Percentiles rank a stretch among this genome's conserved stretches.
phyloP scores from a whole-genome alignment of 1,140 invertebrate species.

The Drosophila rufa region DNA sequence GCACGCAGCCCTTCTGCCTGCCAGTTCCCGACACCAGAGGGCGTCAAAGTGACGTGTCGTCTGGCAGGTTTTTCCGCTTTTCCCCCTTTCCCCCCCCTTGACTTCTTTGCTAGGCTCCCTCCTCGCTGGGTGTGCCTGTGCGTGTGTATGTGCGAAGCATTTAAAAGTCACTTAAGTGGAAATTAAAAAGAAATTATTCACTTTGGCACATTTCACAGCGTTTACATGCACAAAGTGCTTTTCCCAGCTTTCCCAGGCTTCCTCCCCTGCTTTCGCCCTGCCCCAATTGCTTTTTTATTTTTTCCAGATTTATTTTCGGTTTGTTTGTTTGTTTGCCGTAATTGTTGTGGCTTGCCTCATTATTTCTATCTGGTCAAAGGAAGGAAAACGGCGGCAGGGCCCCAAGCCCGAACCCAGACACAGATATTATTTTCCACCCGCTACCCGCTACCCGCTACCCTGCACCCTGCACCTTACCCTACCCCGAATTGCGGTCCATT shows the following conservation, averaged over 20 bases:
- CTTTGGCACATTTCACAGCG: conserved; percentile 55
- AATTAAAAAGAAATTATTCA: conserved; percentile 69
- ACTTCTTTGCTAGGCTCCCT: conserved; percentile 30
- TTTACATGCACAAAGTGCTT: conserved; percentile 32
- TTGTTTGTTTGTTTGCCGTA: conserved; percentile 55
- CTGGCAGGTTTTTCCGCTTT: conserved; percentile 18
- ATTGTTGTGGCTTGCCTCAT: conserved; percentile 64
- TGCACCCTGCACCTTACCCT: not conserved
- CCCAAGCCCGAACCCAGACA: not conserved
- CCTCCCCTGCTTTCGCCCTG: not conserved
- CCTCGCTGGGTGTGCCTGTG: not conserved
- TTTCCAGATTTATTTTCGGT: conserved; percentile 37
- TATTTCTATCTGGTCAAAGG: conserved; percentile 48
- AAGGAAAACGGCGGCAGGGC: not conserved
- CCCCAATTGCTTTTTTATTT: conserved; percentile 39
- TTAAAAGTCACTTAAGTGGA: conserved; percentile 66
- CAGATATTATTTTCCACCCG: conserved; percentile 5
- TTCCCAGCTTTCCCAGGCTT: conserved; percentile 8
- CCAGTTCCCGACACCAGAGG: conserved; percentile 46
- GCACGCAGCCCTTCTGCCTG: conserved; percentile 14
- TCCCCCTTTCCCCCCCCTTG: conserved; percentile 1
- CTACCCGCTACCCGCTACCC: not conserved
- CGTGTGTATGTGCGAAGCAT: conserved; percentile 37
- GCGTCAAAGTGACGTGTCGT: conserved; percentile 60
- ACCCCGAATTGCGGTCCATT: conserved; percentile 35